A percentile compares a stretch with the other conserved stretches of the same genome.
phyloP scores from a whole-genome alignment of 1,140 invertebrate species.

The Sitophilus oryzae region DNA sequence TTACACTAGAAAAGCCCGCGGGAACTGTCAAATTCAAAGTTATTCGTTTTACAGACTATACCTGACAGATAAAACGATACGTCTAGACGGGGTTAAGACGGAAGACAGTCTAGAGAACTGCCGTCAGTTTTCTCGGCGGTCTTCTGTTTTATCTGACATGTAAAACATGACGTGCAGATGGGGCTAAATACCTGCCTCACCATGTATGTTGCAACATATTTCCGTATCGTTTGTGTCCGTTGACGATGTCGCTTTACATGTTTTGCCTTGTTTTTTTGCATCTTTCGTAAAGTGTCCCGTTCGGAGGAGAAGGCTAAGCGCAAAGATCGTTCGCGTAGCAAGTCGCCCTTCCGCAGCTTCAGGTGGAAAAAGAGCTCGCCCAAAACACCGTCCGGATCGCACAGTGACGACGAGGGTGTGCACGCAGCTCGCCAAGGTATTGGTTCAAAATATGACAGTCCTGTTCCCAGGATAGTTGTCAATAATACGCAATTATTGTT shows the following conservation, averaged over 20 bases:
- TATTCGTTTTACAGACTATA: too few species aligned
- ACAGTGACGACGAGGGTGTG: conserved; percentile 65
- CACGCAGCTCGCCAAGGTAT: conserved; percentile 31
- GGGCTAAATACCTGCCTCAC: too few species aligned
- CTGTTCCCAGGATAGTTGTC: not conserved
- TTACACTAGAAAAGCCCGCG: too few species aligned
- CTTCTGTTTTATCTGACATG: too few species aligned
- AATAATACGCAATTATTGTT: too few species aligned
- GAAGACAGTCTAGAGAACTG: too few species aligned
- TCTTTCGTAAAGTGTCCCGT: conserved; percentile 38
- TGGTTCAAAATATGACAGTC: not conserved
- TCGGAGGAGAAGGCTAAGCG: conserved; percentile 47
- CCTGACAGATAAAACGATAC: too few species aligned
- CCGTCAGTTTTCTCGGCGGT: too few species aligned
- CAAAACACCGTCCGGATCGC: conserved; percentile 54
- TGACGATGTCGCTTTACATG: conserved; percentile 37
- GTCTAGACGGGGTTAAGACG: too few species aligned
- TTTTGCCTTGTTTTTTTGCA: conserved; percentile 35
- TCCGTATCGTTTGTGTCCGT: conserved; percentile 23
- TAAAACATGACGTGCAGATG: too few species aligned
- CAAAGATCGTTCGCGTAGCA: conserved; percentile 77
- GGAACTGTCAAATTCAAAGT: too few species aligned
- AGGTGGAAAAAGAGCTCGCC: conserved; percentile 71
- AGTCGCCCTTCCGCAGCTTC: conserved; percentile 86
- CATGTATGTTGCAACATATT: too few species aligned